Base-by-base conservation (phyloP, 2,888 invertebrate genomes). In the Drosophila setosimentum region DNA sequence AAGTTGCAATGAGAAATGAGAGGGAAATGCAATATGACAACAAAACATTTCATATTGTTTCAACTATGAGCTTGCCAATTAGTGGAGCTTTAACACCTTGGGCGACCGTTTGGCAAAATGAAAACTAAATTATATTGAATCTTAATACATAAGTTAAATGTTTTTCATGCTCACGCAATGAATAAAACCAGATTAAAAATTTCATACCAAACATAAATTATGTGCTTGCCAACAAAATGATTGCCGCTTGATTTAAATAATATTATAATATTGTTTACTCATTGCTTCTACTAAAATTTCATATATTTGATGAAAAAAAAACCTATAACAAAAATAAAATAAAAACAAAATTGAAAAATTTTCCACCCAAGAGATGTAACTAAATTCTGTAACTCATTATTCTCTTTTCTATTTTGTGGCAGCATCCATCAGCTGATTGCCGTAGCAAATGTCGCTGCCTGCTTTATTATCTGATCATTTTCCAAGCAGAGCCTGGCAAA, bases 381-480 rank as follows among this genome's bases (percentile, higher is more conserved):
- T 2, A 29, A 21, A 40, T 27, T 21, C 16, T 57, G 21, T 6
- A 2, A 10, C 21, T 33, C 33, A 5, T 35, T 32, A 24, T 35
- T 54, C 40, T 66, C 40, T 68, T 30, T 37, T 48, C 21, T 35
- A 30, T 8, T 30, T 7, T 21, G 21, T 27, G 13, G 35, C 54
- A 37, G 24, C 55, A 51, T 50, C 24, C 37, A 55, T 58, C 29
- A 69, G 51, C 57, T 62, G 71, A 50, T 62, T 71, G 54, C 21
- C 32, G 35, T 54, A 49, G 45, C 59, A 59, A 55, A 49, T 57
- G 48, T 33, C 24, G 58, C 49, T n/a, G 21, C n/a, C 18, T 37
- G 29, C 50, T 40, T 68, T 45, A 24, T 63, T 76, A 77, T 73
- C 86, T 58, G 68, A 57, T 76, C 57, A 72, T 79, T 77, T 62